These are phyloP conservation scores for Neotoma lepida DNA, from an alignment of 2,113 vertebrate species.

Conservation along the genomic window DNA sequence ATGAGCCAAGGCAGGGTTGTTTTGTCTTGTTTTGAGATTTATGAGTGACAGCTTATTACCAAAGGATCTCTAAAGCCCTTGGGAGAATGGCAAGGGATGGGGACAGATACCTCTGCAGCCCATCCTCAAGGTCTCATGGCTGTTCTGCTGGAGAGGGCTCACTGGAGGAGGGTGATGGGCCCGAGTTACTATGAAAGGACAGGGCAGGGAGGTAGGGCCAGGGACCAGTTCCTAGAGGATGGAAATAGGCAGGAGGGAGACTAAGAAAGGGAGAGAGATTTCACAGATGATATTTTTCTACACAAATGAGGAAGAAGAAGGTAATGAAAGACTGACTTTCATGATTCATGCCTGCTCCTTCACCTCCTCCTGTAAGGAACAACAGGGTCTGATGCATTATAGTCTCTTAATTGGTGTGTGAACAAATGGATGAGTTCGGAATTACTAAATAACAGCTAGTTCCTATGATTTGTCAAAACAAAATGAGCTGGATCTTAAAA, in stretches of 20 bases:
- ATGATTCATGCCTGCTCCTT: not conserved
- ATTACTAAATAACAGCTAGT: not conserved
- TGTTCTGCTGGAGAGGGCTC: not conserved
- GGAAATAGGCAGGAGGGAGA: not conserved
- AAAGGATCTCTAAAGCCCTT: not conserved
- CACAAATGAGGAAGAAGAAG: not conserved
- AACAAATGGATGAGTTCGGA: not conserved
- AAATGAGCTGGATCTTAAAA: not conserved
- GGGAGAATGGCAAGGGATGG: not conserved
- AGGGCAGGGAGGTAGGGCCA: not conserved
- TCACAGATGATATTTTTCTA: not conserved
- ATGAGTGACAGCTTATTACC: not conserved
- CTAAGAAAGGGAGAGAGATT: not conserved
- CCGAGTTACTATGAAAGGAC: not conserved
- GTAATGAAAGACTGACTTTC: not conserved
- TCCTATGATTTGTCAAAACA: not conserved
- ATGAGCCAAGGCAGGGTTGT: not conserved
- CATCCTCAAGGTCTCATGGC: not conserved
- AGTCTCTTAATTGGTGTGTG: slow-evolving; percentile 6
- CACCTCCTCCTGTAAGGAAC: not conserved
- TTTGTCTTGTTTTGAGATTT: not conserved
- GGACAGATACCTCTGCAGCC: not conserved
- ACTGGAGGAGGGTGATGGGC: not conserved
- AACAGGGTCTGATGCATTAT: not conserved
- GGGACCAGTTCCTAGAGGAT: not conserved